Conservation (phyloP, 2,113 vertebrate genomes). For the Isurus oxyrinchus region DNA sequence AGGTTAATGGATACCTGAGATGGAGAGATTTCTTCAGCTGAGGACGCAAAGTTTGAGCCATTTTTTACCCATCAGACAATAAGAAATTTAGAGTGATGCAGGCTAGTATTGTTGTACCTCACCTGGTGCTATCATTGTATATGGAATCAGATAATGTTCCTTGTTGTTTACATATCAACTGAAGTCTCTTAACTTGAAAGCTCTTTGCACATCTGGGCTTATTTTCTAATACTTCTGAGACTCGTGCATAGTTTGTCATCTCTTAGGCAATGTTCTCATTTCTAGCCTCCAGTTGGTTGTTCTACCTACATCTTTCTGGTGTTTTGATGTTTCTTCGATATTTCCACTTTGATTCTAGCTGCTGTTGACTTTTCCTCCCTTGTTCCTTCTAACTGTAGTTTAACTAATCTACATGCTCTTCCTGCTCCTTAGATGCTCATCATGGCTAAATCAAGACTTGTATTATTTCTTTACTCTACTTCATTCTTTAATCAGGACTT, state of each 20-base stretch:
- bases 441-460: not conserved
- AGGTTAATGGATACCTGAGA: not conserved
- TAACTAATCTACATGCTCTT: not conserved
- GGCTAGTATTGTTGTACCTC: not conserved
- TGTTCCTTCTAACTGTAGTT: not conserved
- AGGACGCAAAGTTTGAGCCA: not conserved
- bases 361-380: not conserved
- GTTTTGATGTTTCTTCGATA: not conserved
- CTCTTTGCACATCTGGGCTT: not conserved
- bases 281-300: not conserved
- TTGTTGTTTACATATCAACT: not conserved
- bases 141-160: not conserved
- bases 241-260: not conserved
- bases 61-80: not conserved
- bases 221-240: not conserved
- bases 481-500: not conserved
- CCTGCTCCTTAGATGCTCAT: not conserved
- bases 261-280: not conserved
- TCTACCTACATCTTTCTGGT: not conserved
- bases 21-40: not conserved
- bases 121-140: not conserved
- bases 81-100: not conserved
- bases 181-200: not conserved
- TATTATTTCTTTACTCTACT: not conserved
- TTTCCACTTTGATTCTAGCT: not conserved